Evolutionary conservation across 2,888 invertebrate genomes (phyloP).

Genomic region (Sarcophaga rosellei): DNA sequence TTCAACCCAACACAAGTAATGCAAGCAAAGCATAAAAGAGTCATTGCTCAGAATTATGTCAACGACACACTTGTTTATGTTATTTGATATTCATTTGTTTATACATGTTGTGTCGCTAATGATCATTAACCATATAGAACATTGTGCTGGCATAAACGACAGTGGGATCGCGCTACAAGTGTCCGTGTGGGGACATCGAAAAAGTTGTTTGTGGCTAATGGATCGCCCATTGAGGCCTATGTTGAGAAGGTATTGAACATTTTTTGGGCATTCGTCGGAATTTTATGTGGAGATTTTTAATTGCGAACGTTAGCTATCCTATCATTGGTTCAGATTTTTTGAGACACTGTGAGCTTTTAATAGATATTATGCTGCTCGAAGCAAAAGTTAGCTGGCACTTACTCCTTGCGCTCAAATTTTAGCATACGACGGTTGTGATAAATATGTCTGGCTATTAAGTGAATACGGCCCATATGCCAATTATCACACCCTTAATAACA

Average conservation of each 20-base stretch:
- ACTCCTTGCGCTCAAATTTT: no score
- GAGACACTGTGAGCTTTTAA: no score
- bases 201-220: not conserved
- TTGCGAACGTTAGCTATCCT: not conserved
- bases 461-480: not conserved
- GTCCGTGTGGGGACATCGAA: not conserved
- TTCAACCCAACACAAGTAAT: no score
- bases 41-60: no score
- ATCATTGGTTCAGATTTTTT: constrained; percentile 45
- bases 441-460: not conserved
- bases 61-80: no score
- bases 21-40: no score
- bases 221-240: not conserved
- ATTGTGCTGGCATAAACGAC: no score
- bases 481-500: no score
- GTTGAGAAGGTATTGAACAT: not conserved
- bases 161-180: no score
- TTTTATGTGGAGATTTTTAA: not conserved
- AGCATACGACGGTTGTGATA: not conserved
- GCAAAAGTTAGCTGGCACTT: constrained; percentile 3
- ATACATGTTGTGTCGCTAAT: no score
- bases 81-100: no score
- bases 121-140: no score
- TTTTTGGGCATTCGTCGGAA: not conserved
- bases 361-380: not conserved